A percentile compares a stretch with the other conserved stretches of the same genome.
Conservation (phyloP, 2,888 invertebrate genomes). For the Acanthopleura granulata region DNA sequence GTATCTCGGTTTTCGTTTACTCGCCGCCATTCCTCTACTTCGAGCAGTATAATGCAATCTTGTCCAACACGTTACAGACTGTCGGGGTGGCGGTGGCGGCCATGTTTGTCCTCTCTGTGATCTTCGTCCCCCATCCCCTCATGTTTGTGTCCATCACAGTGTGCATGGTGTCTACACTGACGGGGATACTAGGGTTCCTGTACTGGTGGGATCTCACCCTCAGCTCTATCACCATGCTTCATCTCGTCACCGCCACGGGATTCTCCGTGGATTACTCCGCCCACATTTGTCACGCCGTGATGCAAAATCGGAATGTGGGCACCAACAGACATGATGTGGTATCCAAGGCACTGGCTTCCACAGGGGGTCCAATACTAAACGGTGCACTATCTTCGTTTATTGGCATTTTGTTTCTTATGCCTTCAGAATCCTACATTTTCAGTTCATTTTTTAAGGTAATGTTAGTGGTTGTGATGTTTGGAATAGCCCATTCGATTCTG, state of each 20-base stretch:
- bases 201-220: slow-evolving; percentile 47
- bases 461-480: slow-evolving; percentile 43
- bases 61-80: slow-evolving; percentile 53
- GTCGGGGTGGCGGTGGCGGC: slow-evolving; percentile 52
- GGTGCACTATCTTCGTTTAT: slow-evolving; percentile 44
- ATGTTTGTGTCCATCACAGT: slow-evolving; percentile 45
- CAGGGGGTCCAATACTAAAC: slow-evolving; percentile 42
- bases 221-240: slow-evolving; percentile 56
- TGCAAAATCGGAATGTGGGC: slow-evolving; percentile 28
- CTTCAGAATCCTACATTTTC: slow-evolving; percentile 41
- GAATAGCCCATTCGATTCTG: slow-evolving; percentile 43
- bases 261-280: slow-evolving; percentile 57
- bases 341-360: slow-evolving; percentile 30
- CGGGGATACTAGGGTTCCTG: slow-evolving; percentile 57
- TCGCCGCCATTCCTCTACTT: slow-evolving; percentile 46
- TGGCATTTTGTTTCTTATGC: slow-evolving; percentile 39
- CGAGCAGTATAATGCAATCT: slow-evolving; percentile 56
- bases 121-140: slow-evolving; percentile 56
- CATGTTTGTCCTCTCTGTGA: slow-evolving; percentile 48
- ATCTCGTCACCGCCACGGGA: slow-evolving; percentile 55
- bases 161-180: slow-evolving; percentile 49
- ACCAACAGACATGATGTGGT: slow-evolving; percentile 30
- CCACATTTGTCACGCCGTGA: slow-evolving; percentile 49
- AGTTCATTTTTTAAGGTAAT: slow-evolving; percentile 43
- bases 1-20: slow-evolving; percentile 44